Evolutionary conservation across 1,140 invertebrate species (phyloP).

Genomic region (Manduca sexta): DNA sequence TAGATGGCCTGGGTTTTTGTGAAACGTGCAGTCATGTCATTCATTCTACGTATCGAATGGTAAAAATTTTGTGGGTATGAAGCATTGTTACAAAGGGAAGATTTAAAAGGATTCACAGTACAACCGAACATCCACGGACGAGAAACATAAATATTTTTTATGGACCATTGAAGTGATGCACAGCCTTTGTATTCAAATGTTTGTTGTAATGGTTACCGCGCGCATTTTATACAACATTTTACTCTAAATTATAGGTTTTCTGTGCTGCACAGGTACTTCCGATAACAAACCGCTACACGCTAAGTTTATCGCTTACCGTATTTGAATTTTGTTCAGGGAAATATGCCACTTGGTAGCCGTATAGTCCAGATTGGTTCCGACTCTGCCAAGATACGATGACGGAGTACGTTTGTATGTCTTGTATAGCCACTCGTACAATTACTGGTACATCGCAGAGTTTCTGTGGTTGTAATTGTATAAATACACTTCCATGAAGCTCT

Average conservation of each 20-base stretch:
- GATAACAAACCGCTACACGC: neutral
- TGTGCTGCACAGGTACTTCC: conserved; percentile 18
- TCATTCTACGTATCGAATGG: neutral
- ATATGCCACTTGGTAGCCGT: conserved; percentile 90
- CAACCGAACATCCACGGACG: conserved; percentile 50
- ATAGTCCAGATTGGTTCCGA: conserved; percentile 88
- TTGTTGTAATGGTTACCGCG: conserved; percentile 54
- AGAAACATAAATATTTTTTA: conserved; percentile 69
- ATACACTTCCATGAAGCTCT: conserved; percentile 82
- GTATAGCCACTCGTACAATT: conserved; percentile 86
- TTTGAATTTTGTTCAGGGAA: conserved; percentile 78
- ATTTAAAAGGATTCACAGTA: conserved; percentile 56
- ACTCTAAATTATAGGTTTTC: conserved; percentile 27
- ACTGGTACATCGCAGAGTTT: conserved; percentile 88
- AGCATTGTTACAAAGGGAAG: conserved; percentile 50
- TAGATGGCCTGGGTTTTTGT: too few relatives aligned
- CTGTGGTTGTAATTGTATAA: conserved; percentile 84
- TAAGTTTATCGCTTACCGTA: conserved; percentile 39
- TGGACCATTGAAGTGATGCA: conserved; percentile 68
- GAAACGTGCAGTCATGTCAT: too few relatives aligned
- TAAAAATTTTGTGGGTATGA: conserved; percentile 14
- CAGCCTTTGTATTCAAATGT: conserved; percentile 66
- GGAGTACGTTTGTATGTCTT: conserved; percentile 91
- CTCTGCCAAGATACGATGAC: conserved; percentile 92
- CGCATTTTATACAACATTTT: conserved; percentile 32